Evolutionary conservation across 2,797 vertebrate species (phyloP).

Genomic region (Poliocrania exsul): DNA sequence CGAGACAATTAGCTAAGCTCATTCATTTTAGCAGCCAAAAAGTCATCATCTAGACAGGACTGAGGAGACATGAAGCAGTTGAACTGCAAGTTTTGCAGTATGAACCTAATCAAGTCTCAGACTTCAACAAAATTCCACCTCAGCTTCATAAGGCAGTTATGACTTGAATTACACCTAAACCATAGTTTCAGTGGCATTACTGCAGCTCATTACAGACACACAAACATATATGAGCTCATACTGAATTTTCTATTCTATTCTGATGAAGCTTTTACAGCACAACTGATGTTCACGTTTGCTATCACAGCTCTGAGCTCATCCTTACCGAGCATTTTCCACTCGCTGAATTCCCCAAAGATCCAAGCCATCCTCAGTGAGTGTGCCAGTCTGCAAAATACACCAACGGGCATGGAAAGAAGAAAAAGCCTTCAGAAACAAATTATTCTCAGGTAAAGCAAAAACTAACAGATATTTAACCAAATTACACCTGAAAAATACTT

Average conservation of each 20-base stretch:
- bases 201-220: background rate
- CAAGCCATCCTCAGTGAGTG: conserved; percentile 96
- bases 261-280: background rate
- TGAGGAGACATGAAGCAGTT: background rate
- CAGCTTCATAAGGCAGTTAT: fast-evolving
- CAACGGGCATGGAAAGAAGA: background rate
- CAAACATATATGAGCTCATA: background rate
- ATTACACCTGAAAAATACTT: background rate
- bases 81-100: background rate
- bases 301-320: background rate
- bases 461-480: background rate
- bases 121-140: background rate
- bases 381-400: conserved; percentile 87
- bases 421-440: background rate
- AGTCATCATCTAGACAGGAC: background rate
- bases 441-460: background rate
- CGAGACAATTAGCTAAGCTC: background rate
- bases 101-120: background rate
- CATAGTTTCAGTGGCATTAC: background rate
- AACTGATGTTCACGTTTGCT: background rate
- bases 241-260: background rate
- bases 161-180: background rate
- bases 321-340: conserved; percentile 87
- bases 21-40: background rate
- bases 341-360: conserved; percentile 95